Evolutionary conservation across 1,140 invertebrate species (phyloP).

Genomic region (Harlomillsia oculata): DNA sequence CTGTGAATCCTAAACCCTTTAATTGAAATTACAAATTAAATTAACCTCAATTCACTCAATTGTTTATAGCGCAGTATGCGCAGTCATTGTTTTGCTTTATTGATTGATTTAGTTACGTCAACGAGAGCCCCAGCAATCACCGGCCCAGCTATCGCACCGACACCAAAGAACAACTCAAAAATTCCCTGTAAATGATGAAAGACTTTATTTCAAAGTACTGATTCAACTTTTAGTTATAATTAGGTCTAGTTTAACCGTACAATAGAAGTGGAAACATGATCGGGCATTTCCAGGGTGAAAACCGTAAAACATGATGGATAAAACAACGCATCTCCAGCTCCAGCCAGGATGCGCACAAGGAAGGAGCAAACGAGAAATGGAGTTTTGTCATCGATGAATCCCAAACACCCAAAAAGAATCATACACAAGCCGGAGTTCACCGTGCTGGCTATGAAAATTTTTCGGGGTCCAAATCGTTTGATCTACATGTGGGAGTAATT

Average conservation of each 20-base stretch:
- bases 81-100: not conserved
- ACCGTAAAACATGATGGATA: conserved; percentile 85
- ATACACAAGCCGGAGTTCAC: conserved; percentile 70
- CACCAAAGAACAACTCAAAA: conserved; percentile 79
- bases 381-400: conserved; percentile 66
- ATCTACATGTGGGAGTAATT: conserved; percentile 45
- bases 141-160: conserved; percentile 77
- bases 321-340: conserved; percentile 82
- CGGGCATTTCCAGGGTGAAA: conserved; percentile 84
- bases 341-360: conserved; percentile 76
- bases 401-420: conserved; percentile 79
- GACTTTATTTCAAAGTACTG: not conserved
- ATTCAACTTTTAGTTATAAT: not conserved
- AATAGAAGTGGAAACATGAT: conserved; percentile 80
- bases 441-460: conserved; percentile 75
- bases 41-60: not conserved
- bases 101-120: conserved; percentile 44
- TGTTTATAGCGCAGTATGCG: not conserved
- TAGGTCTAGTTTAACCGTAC: conserved; percentile 46
- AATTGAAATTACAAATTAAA: conserved; percentile 6
- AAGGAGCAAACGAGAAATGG: conserved; percentile 79
- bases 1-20: conserved; percentile 66
- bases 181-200: conserved; percentile 49
- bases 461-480: conserved; percentile 68
- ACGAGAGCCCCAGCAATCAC: conserved; percentile 72